These are phyloP conservation scores for Oreocharis arfaki DNA, from an alignment of 2,113 vertebrate genomes.

Conservation along the genomic window DNA sequence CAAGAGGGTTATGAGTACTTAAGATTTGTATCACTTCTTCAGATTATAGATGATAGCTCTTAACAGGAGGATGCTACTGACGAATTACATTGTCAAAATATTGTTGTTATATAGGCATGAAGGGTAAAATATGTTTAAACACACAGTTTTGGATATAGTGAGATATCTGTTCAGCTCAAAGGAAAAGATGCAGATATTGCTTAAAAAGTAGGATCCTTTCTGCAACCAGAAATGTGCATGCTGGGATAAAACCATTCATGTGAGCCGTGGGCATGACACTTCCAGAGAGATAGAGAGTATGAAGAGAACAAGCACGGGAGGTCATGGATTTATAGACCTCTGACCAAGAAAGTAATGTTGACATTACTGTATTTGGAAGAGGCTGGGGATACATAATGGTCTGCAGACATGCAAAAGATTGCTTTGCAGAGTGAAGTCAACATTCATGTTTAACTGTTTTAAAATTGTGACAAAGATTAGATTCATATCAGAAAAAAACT, in stretches of 20 bases:
- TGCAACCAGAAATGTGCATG: background rate
- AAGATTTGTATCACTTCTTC: constrained; percentile 67
- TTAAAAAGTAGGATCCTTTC: constrained; percentile 41
- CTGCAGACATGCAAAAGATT: background rate
- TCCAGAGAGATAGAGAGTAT: background rate
- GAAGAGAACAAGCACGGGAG: background rate
- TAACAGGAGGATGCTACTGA: constrained; percentile 66
- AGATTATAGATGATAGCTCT: constrained; percentile 65
- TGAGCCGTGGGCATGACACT: background rate
- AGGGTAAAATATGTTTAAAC: constrained; percentile 70
- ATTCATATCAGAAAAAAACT: background rate
- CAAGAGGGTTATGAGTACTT: constrained; percentile 57
- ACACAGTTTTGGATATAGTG: constrained; percentile 65
- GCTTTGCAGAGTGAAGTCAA: background rate
- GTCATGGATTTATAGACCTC: constrained; percentile 2
- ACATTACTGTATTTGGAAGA: background rate
- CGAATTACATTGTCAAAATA: constrained; percentile 68
- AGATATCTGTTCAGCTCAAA: constrained; percentile 63
- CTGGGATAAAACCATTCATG: constrained; percentile 15
- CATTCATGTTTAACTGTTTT: background rate
- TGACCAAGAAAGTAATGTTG: background rate
- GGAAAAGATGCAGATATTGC: constrained; percentile 50
- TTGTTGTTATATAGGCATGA: constrained; percentile 69
- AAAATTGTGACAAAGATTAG: background rate
- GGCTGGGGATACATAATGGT: background rate